A percentile compares a stretch with the other conserved stretches of the same genome.
phyloP scores from a whole-genome alignment of 2,113 vertebrate species.

The Oryzias woworae region DNA sequence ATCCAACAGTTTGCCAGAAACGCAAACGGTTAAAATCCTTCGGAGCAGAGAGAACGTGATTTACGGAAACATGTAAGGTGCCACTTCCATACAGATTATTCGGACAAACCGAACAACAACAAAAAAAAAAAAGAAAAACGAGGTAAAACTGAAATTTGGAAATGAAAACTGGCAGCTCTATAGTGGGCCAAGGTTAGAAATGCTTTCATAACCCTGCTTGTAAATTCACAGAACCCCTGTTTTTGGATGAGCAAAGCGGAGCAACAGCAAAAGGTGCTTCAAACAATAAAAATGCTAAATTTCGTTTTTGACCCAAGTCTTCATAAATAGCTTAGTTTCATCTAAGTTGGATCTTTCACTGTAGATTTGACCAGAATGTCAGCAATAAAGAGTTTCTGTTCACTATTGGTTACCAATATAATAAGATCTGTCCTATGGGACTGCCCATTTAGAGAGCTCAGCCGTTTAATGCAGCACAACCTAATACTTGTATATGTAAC shows the following conservation, averaged over 20 bases:
- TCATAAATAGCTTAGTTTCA: conserved; percentile 58
- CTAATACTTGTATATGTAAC: conserved; percentile 77
- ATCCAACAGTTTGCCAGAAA: conserved; percentile 76
- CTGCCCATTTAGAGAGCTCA: conserved; percentile 72
- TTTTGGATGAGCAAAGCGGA: conserved; percentile 26
- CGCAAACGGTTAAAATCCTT: conserved; percentile 42
- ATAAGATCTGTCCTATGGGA: conserved; percentile 82
- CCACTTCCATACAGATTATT: conserved; percentile 72
- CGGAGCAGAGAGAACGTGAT: conserved; percentile 50
- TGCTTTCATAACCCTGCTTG: conserved; percentile 41
- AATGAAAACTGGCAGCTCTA: conserved; percentile 39
- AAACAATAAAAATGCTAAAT: conserved; percentile 59
- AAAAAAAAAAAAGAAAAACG: conserved; percentile 2
- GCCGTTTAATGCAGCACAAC: conserved; percentile 75
- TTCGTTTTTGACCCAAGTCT: conserved; percentile 58
- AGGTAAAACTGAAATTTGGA: conserved; percentile 26
- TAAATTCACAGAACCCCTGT: conserved; percentile 42
- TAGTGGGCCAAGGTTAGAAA: conserved; percentile 45
- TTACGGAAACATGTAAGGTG: conserved; percentile 74
- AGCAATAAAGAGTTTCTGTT: conserved; percentile 75
- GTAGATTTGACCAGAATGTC: conserved; percentile 76
- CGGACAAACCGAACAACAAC: conserved; percentile 67
- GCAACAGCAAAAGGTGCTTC: conserved; percentile 65
- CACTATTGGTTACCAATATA: conserved; percentile 86
- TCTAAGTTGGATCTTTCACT: conserved; percentile 58